These are phyloP conservation scores for Bombus affinis DNA, from an alignment of 1,140 invertebrate species.

Conservation along the genomic window DNA sequence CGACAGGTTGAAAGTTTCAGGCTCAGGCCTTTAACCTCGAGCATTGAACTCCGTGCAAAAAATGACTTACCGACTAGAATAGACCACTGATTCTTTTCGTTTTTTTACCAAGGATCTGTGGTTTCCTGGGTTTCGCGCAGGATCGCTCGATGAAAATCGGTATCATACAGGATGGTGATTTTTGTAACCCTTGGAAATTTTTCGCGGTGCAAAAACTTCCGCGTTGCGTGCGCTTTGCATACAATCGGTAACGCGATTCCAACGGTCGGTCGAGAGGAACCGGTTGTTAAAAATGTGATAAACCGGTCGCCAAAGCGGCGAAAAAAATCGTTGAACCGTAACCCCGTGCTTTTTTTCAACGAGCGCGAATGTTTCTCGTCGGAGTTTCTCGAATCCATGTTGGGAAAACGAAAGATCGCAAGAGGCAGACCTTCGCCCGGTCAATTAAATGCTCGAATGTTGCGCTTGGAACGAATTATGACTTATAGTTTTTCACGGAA, in stretches of 20 bases:
- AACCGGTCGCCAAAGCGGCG: slow-evolving; percentile 55
- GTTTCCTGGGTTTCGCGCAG: background rate
- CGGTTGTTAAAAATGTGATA: slow-evolving; percentile 54
- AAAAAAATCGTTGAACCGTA: slow-evolving; percentile 48
- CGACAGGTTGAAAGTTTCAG: slow-evolving; percentile 33
- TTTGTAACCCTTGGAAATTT: background rate
- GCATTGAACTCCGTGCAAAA: slow-evolving; percentile 52
- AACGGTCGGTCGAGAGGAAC: slow-evolving; percentile 10
- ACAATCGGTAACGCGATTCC: slow-evolving; percentile 44
- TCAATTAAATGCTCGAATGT: background rate
- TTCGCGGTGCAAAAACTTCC: slow-evolving; percentile 12
- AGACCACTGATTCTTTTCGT: background rate
- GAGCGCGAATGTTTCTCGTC: background rate
- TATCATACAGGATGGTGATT: background rate
- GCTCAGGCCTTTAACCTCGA: slow-evolving; percentile 57
- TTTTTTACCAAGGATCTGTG: background rate
- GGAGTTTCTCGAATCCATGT: background rate
- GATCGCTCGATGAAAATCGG: background rate
- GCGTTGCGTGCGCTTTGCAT: slow-evolving; percentile 37
- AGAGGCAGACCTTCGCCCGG: background rate
- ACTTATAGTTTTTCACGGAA: background rate
- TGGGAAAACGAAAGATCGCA: background rate
- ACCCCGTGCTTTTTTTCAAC: slow-evolving; percentile 20
- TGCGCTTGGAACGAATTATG: background rate
- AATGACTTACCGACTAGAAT: background rate